These are phyloP conservation scores for Leucoma salicis DNA, from an alignment of 2,888 invertebrate species.

Conservation along the genomic window DNA sequence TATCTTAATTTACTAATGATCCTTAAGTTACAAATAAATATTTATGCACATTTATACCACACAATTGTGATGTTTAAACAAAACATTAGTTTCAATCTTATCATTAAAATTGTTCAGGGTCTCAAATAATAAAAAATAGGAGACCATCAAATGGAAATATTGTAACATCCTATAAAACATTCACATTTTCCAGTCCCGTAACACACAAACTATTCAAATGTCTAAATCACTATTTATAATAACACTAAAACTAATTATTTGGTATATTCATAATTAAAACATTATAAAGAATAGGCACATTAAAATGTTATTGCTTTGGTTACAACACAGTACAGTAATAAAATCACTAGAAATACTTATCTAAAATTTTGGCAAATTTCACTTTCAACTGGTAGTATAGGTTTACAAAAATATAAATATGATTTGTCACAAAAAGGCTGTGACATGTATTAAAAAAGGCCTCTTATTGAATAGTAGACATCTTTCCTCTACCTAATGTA, in stretches of 20 bases:
- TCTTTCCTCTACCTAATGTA: conserved; percentile 63
- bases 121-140: conserved; percentile 45
- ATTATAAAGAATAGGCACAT: conserved; percentile 71
- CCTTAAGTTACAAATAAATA: conserved; percentile 36
- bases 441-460: conserved; percentile 58
- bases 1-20: conserved; percentile 27
- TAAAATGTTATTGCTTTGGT: conserved; percentile 79
- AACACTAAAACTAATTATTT: conserved; percentile 61
- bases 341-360: conserved; percentile 70
- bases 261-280: conserved; percentile 58
- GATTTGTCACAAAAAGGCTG: conserved; percentile 22
- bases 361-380: conserved; percentile 75
- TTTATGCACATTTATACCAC: conserved; percentile 33
- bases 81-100: conserved; percentile 30
- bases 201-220: conserved; percentile 17
- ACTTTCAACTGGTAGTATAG: conserved; percentile 64
- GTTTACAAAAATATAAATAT: conserved; percentile 67
- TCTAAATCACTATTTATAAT: conserved; percentile 28
- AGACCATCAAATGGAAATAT: conserved; percentile 48
- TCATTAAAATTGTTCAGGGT: conserved; percentile 58
- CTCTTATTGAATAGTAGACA: conserved; percentile 47
- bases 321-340: conserved; percentile 70
- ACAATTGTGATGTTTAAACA: conserved; percentile 50
- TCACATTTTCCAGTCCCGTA: conserved; percentile 17
- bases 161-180: conserved; percentile 20